Percentiles rank a stretch among this genome's conserved stretches.
Conservation (phyloP, 2,888 invertebrate species). For the Sycophila texana region DNA sequence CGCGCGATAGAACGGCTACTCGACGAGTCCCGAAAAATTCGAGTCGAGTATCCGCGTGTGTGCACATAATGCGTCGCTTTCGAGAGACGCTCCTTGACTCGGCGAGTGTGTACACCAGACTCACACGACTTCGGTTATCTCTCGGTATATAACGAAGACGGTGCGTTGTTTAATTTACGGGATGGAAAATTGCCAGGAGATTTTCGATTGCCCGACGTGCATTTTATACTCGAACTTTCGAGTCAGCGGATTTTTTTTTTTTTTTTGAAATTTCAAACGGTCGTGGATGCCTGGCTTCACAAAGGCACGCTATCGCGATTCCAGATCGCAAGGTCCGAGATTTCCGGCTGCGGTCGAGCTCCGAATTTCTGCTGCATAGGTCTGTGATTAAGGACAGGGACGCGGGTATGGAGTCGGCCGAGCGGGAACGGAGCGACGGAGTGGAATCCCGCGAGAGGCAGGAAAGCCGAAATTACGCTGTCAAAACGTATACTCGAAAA, state of each 20-base stretch:
- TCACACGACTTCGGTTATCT: background rate
- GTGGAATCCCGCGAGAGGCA: slow-evolving; percentile 3
- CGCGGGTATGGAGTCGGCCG: background rate
- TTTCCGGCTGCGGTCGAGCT: too few relatives aligned
- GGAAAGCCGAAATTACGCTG: slow-evolving; percentile 15
- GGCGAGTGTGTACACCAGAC: background rate
- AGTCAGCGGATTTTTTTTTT: background rate
- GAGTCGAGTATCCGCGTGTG: background rate
- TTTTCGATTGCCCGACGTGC: background rate
- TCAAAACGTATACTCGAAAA: slow-evolving; percentile 16
- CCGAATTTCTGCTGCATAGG: background rate
- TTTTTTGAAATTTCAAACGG: background rate
- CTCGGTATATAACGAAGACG: slow-evolving; percentile 6
- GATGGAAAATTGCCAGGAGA: background rate
- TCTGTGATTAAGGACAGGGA: slow-evolving; percentile 21
- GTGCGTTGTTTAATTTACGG: slow-evolving; percentile 2
- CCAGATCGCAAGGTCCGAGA: background rate
- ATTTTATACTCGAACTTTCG: background rate
- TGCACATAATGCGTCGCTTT: slow-evolving; percentile 1
- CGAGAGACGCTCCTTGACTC: slow-evolving; percentile 1
- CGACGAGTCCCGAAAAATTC: slow-evolving; percentile 20
- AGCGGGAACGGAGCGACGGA: background rate
- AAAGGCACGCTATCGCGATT: background rate
- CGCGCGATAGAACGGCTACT: slow-evolving; percentile 1
- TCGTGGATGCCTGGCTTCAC: background rate